Evolutionary conservation across 2,113 vertebrate species (phyloP).

Genomic region (Centrocercus urophasianus): DNA sequence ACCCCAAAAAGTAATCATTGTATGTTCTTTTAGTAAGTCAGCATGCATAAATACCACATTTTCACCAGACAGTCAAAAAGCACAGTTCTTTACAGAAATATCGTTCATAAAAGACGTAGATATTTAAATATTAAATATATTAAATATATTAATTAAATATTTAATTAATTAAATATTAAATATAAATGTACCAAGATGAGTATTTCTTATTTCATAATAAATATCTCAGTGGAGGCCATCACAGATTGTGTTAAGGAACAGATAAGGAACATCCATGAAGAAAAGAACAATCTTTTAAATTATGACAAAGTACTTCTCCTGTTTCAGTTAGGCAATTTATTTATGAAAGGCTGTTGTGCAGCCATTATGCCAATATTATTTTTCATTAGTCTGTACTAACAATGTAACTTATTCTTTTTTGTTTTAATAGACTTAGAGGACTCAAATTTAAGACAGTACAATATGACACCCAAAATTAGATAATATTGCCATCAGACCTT

Average conservation of each 20-base stretch:
- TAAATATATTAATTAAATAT: too few relatives aligned
- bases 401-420: neutral
- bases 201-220: constrained; percentile 48
- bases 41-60: constrained; percentile 54
- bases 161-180: too few relatives aligned
- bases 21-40: constrained; percentile 61
- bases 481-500: neutral
- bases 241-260: constrained; percentile 52
- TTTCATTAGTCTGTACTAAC: neutral
- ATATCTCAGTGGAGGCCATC: constrained; percentile 46
- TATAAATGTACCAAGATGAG: constrained; percentile 52
- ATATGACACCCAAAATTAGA: neutral
- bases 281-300: constrained; percentile 19
- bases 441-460: neutral
- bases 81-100: constrained; percentile 46
- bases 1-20: constrained; percentile 42
- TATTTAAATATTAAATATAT: neutral
- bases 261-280: neutral
- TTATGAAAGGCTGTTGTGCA: neutral
- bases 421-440: neutral
- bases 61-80: constrained; percentile 57
- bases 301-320: neutral
- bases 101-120: constrained; percentile 55
- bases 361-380: neutral
- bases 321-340: neutral